Percentiles rank a stretch among this genome's conserved stretches.
Evolutionary conservation across 2,888 invertebrate genomes (phyloP).

Genomic region (Epinotia brunnichana): DNA sequence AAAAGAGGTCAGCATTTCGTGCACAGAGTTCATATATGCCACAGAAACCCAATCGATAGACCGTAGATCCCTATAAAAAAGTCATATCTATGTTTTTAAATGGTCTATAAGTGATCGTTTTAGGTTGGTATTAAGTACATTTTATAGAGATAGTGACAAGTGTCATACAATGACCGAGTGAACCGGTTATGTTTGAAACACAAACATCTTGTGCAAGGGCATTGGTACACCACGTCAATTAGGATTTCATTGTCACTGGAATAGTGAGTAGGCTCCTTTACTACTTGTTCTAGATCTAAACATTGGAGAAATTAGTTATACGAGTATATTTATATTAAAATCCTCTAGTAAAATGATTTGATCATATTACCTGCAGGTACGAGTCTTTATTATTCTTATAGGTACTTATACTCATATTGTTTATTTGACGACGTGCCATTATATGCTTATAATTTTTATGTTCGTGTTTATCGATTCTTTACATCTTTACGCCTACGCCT

Average conservation of each 20-base stretch:
- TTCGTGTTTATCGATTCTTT: neutral
- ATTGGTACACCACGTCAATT: slow-evolving; percentile 4
- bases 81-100: neutral
- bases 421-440: neutral
- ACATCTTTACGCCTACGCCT: too few relatives aligned
- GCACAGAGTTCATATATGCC: neutral
- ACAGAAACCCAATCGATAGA: neutral
- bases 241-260: neutral
- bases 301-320: neutral
- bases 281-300: neutral
- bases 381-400: too few relatives aligned
- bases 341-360: too few relatives aligned
- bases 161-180: neutral
- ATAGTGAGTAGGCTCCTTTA: slow-evolving; percentile 6
- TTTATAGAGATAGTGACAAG: neutral
- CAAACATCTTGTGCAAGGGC: slow-evolving; percentile 4
- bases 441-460: neutral
- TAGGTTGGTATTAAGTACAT: neutral
- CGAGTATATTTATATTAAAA: too few relatives aligned
- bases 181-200: neutral
- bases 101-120: neutral
- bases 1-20: too few relatives aligned
- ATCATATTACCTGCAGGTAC: too few relatives aligned
- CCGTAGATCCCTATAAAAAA: neutral
- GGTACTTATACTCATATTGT: too few relatives aligned